Base-by-base conservation (phyloP, 2,113 vertebrate genomes). In the Spizaetus ornatus region DNA sequence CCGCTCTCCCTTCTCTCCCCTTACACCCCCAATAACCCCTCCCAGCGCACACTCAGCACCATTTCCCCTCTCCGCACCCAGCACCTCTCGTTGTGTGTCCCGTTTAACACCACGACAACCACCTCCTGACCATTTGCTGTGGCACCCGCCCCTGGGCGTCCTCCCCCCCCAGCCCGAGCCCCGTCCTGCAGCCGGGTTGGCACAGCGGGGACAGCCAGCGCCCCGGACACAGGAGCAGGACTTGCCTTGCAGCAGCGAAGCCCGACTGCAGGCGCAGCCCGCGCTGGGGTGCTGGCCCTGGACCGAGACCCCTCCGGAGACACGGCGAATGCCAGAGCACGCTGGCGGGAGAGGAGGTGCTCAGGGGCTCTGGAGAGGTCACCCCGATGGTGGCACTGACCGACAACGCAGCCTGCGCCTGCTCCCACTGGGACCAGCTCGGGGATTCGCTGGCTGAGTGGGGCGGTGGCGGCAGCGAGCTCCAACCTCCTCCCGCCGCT, bases 51-150 rank as follows among this genome's bases (percentile, higher is more conserved):
- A 19, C 29, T 11, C 48, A 58, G 25, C 65, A 59, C 15, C 13
- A 3, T 53, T 32, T 69, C 21, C 62, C 23, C 32, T 18, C 62
- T 50, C 38, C 9, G 4, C 5, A 26, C 13, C 25, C 52, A 65
- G 50, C 29, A 47, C 21, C 17, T 38, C 56, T 63, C 17, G 0
- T 6, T 19, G 34, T 7, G 11, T 23, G 79, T 70, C 29, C 13
- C 13, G 12, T 27, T 58, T 47, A 52, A 45, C 70, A 59, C 11
- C 2, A 13, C 0, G 4, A 69, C n/a, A 14, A 36, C 22, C 50
- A 34, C 3, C 20, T 36, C 63, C 63, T 14, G 9, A 20, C 6
- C 0, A 0, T 42, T 10, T 16, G 47, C 40, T 4, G 1, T 3
- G 10, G 29, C 38, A n/a, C 43, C 50, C 14, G 4, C 13, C 62